These are phyloP conservation scores for Spicauda simplicius DNA, from an alignment of 2,888 invertebrate genomes.

Conservation along the genomic window DNA sequence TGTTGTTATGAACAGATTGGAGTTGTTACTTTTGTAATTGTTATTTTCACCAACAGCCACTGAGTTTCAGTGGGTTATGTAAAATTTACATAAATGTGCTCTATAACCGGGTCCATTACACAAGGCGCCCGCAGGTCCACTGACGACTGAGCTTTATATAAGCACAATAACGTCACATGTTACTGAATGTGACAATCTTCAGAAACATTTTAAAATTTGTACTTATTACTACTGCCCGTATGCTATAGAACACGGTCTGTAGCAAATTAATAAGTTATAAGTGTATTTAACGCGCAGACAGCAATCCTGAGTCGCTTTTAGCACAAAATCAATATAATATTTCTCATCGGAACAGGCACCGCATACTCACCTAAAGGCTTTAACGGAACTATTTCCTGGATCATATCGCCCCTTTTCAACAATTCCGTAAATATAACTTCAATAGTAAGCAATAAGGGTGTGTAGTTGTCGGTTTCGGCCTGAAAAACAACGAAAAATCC, in stretches of 20 bases:
- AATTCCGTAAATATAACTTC: constrained; percentile 90
- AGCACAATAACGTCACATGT: constrained; percentile 34
- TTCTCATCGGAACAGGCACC: constrained; percentile 44
- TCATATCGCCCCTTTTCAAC: constrained; percentile 87
- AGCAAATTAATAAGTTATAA: not conserved
- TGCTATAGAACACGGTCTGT: not conserved
- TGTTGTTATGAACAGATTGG: not conserved
- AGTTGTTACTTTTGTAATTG: not conserved
- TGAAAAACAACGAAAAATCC: constrained; percentile 58
- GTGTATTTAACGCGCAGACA: not conserved
- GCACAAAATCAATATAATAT: constrained; percentile 61
- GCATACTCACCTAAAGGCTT: constrained; percentile 80
- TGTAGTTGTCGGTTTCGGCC: constrained; percentile 76
- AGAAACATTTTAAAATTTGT: not conserved
- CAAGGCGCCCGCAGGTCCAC: constrained; percentile 24
- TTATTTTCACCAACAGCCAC: not conserved
- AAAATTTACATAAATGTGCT: constrained; percentile 16
- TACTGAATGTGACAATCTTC: constrained; percentile 17
- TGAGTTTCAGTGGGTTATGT: not conserved
- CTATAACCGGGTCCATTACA: constrained; percentile 22
- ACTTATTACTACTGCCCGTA: not conserved
- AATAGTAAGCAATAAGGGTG: constrained; percentile 87
- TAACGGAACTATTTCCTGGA: constrained; percentile 84
- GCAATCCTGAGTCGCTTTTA: constrained; percentile 25
- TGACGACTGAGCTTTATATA: constrained; percentile 30